Conservation (phyloP, 2,113 vertebrate genomes). For the Casuarius casuarius region DNA sequence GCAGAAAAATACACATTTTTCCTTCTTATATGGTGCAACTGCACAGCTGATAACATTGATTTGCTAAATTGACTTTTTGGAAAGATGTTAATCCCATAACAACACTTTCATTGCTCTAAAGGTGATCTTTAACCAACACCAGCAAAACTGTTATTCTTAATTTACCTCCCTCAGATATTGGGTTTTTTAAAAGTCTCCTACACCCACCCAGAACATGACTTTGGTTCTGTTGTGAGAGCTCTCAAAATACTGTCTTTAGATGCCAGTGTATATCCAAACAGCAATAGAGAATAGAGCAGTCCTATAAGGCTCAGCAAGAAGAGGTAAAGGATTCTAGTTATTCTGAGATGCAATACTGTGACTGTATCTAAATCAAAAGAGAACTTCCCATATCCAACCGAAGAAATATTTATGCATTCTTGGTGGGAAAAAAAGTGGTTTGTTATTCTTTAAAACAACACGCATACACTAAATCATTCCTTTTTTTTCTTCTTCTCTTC, state of each 20-base stretch:
- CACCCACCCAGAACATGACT: background rate
- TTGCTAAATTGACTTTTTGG: background rate
- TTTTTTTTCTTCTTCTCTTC: background rate
- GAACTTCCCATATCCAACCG: background rate
- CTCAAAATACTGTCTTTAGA: background rate
- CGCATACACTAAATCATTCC: fast-evolving
- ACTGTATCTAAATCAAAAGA: background rate
- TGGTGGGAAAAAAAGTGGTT: background rate
- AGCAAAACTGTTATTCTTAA: background rate
- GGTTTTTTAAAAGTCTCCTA: background rate
- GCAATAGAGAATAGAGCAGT: background rate
- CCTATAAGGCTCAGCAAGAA: background rate
- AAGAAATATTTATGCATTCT: background rate
- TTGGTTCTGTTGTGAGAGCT: background rate
- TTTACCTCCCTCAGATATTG: background rate
- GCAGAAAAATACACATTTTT: background rate
- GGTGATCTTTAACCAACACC: background rate
- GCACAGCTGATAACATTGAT: background rate
- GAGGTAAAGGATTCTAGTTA: background rate
- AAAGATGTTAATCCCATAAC: background rate
- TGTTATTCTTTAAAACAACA: background rate
- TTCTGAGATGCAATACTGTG: background rate
- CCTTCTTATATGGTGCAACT: background rate
- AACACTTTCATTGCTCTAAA: background rate
- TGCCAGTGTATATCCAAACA: fast-evolving